Evolutionary conservation across 2,888 invertebrate genomes (phyloP).

Genomic region (Onthophagus sagittarius): DNA sequence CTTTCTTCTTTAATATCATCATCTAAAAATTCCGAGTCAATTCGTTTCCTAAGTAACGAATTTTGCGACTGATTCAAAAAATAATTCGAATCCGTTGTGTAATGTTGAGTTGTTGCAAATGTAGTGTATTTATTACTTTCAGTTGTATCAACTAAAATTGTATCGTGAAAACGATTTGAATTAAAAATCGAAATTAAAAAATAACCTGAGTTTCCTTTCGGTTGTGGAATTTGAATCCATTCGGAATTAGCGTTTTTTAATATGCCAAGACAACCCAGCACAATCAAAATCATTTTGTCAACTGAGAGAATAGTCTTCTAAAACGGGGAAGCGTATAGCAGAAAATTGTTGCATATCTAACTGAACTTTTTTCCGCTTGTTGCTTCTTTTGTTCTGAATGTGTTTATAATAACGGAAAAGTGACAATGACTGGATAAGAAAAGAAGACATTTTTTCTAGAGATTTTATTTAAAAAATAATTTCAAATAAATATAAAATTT

Average conservation of each 20-base stretch:
- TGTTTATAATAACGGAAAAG: background rate
- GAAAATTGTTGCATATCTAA: background rate
- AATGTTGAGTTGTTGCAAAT: background rate
- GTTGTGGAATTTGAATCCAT: background rate
- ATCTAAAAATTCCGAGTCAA: background rate
- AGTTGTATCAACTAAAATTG: background rate
- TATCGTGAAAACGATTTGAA: background rate
- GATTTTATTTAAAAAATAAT: no score
- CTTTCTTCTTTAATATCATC: slow-evolving; percentile 14
- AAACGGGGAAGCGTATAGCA: background rate
- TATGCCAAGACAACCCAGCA: background rate
- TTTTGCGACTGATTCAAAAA: background rate
- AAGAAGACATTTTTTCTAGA: no score
- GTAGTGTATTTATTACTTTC: background rate
- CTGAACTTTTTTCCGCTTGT: background rate
- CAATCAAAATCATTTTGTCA: background rate
- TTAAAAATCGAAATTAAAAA: background rate
- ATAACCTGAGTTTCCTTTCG: background rate
- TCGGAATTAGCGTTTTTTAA: background rate
- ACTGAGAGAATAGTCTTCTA: background rate
- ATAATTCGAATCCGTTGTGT: background rate
- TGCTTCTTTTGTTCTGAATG: background rate
- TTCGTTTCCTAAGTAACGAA: background rate
- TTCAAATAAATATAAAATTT: no score
- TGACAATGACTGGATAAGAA: background rate